Evolutionary conservation across 2,113 vertebrate species (phyloP).

Genomic region (Heterocephalus glaber): DNA sequence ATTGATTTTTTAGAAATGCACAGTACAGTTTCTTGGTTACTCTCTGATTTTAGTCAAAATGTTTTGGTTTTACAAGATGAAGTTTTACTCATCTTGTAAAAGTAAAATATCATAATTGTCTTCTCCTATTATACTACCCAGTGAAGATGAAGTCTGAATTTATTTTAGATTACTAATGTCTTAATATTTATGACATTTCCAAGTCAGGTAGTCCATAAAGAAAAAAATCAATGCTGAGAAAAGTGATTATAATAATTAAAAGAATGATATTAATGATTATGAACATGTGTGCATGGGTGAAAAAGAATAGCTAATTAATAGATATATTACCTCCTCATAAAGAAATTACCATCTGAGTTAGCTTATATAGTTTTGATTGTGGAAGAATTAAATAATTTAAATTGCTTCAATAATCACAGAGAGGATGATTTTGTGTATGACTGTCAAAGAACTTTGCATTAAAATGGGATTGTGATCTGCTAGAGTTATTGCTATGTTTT

Average conservation of each 20-base stretch:
- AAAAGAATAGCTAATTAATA: not conserved
- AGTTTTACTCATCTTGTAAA: not conserved
- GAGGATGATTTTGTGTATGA: not conserved
- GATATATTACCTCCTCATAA: not conserved
- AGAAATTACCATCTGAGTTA: not conserved
- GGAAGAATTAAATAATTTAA: slow-evolving; percentile 47
- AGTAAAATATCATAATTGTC: not conserved
- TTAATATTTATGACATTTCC: not conserved
- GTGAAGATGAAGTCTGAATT: slow-evolving; percentile 48
- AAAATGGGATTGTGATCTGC: not conserved
- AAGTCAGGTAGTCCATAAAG: not conserved
- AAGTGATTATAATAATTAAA: not conserved
- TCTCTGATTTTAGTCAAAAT: slow-evolving; percentile 4
- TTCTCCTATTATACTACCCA: not conserved
- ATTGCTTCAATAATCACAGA: not conserved
- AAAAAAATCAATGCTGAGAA: not conserved
- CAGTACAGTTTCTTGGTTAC: not conserved
- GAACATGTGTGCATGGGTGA: not conserved
- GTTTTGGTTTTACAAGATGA: too few species aligned
- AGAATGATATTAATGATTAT: slow-evolving; percentile 10
- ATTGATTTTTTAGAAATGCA: not conserved
- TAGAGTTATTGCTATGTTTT: not conserved
- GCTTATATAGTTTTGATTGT: not conserved
- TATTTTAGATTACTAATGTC: not conserved
- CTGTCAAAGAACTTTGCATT: not conserved